phyloP scores from a whole-genome alignment of 2,888 invertebrate genomes.

The Morpho helenor region DNA sequence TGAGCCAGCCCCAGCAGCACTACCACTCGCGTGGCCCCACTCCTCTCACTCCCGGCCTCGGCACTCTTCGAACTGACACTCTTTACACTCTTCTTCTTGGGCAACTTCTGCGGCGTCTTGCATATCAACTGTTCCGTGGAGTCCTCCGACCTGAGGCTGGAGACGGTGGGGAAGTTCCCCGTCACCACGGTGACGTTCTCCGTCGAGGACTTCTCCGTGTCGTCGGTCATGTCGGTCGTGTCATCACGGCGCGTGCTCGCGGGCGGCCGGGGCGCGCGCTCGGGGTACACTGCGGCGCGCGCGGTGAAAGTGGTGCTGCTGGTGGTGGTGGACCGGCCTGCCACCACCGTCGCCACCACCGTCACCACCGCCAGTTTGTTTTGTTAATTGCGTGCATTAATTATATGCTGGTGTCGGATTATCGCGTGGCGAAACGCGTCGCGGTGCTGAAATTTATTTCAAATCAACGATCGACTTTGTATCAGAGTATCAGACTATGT shows the following conservation, averaged over 20 bases:
- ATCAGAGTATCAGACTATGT: background rate
- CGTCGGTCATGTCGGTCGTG: slow-evolving; percentile 38
- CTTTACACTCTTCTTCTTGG: slow-evolving; percentile 46
- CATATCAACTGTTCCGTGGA: slow-evolving; percentile 80
- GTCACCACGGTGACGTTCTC: slow-evolving; percentile 41
- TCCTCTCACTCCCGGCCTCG: slow-evolving; percentile 55
- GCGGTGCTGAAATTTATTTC: slow-evolving; percentile 22
- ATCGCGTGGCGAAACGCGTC: background rate
- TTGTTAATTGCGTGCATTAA: slow-evolving; percentile 26
- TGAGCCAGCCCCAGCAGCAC: slow-evolving; percentile 80
- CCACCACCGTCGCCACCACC: background rate
- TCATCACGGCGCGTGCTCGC: slow-evolving; percentile 23
- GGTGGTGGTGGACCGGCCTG: slow-evolving; percentile 12
- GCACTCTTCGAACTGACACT: slow-evolving; percentile 68
- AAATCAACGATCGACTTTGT: background rate
- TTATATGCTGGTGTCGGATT: slow-evolving; percentile 14
- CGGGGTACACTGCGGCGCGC: slow-evolving; percentile 26
- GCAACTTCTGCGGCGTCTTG: slow-evolving; percentile 67
- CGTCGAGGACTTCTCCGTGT: slow-evolving; percentile 34
- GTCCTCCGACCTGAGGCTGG: slow-evolving; percentile 72
- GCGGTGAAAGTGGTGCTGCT: slow-evolving; percentile 35
- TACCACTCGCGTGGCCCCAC: slow-evolving; percentile 51
- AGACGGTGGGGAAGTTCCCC: slow-evolving; percentile 56
- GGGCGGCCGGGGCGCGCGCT: slow-evolving; percentile 27
- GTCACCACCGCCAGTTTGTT: slow-evolving; percentile 31